A percentile compares a stretch with the other conserved stretches of the same genome.
These are phyloP conservation scores for Tyria jacobaeae DNA, from an alignment of 2,888 invertebrate species.

Conservation along the genomic window DNA sequence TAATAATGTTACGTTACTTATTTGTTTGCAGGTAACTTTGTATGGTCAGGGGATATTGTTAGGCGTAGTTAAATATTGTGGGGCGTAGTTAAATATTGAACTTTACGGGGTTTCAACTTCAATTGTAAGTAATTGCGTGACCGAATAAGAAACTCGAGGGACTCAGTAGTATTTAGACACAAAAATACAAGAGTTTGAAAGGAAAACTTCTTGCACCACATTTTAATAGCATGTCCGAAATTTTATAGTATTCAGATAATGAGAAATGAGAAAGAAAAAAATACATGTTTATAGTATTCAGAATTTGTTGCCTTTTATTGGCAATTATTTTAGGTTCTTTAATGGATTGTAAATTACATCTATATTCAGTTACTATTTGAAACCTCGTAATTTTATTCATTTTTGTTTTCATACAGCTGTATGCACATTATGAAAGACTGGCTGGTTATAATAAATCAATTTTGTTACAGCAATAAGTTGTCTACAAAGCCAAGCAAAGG, in stretches of 20 bases:
- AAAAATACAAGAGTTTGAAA: constrained; percentile 17
- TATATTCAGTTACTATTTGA: no score
- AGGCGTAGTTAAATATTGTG: constrained; percentile 6
- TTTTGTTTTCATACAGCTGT: no score
- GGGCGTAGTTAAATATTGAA: constrained; percentile 5
- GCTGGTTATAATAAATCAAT: no score
- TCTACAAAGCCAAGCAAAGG: no score
- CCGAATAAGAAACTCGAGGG: no score
- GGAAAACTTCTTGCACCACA: constrained; percentile 14
- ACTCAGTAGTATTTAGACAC: constrained; percentile 8
- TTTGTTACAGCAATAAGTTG: no score
- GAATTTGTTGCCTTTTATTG: not conserved
- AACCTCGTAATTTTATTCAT: no score
- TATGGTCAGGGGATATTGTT: constrained; percentile 7
- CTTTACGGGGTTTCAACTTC: not conserved
- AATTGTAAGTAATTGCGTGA: constrained; percentile 3
- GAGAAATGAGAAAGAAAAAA: no score
- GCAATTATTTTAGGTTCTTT: not conserved
- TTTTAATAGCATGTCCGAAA: constrained; percentile 6
- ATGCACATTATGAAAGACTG: no score
- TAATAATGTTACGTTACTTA: constrained; percentile 9
- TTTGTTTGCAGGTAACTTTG: constrained; percentile 6
- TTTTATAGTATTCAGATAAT: no score
- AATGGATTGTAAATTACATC: no score
- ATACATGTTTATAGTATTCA: no score